These are phyloP conservation scores for Drosophila mimica DNA, from an alignment of 2,888 invertebrate species.

Conservation along the genomic window DNA sequence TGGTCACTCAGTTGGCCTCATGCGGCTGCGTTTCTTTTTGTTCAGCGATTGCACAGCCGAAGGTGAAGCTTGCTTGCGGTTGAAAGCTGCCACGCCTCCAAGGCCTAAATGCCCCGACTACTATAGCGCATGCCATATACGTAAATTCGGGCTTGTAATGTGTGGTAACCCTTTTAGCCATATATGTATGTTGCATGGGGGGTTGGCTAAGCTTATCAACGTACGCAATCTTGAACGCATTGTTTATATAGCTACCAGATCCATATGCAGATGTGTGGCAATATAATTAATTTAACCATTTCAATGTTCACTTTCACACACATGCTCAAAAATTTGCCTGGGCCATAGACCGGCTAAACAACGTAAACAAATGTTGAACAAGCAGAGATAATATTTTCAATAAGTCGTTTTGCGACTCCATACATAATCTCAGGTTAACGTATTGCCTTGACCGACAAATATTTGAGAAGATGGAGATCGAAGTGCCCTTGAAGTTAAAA, in stretches of 20 bases:
- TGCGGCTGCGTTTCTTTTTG: slow-evolving; percentile 56
- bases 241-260: slow-evolving; percentile 3
- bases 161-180: slow-evolving; percentile 13
- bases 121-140: slow-evolving; percentile 9
- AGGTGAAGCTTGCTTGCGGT: slow-evolving; percentile 67
- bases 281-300: slow-evolving; percentile 9
- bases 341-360: slow-evolving; percentile 2
- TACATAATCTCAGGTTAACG: slow-evolving; percentile 10
- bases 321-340: slow-evolving; percentile 7
- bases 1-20: slow-evolving; percentile 63
- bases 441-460: slow-evolving; percentile 27
- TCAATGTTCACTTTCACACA: slow-evolving; percentile 14
- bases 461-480: slow-evolving; percentile 4
- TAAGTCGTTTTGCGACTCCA: background rate
- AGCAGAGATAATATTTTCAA: background rate
- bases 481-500: background rate
- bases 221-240: slow-evolving; percentile 2
- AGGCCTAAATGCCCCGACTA: slow-evolving; percentile 11
- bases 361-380: slow-evolving; percentile 21
- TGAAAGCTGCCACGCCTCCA: slow-evolving; percentile 37
- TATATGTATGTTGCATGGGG: background rate
- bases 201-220: background rate
- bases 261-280: background rate
- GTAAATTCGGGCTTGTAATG: background rate
- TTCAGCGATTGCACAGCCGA: slow-evolving; percentile 33